Evolutionary conservation across 2,888 invertebrate species (phyloP).

Genomic region (Nycteola revayana): DNA sequence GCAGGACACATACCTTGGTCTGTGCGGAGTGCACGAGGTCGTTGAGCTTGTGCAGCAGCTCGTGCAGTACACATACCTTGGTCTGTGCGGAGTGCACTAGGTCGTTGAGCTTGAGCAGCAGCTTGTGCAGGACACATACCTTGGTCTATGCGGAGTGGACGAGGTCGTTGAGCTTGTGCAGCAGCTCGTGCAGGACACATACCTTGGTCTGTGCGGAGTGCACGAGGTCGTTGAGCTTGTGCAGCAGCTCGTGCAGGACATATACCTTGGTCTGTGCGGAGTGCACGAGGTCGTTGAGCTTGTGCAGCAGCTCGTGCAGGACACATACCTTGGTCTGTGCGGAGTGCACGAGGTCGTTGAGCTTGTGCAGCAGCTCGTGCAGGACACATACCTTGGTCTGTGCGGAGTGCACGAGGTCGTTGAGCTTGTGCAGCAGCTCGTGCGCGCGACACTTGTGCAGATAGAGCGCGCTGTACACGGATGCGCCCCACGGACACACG

Average conservation of each 20-base stretch:
- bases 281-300: constrained; percentile 84
- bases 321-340: constrained; percentile 37
- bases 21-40: constrained; percentile 69
- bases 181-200: constrained; percentile 83
- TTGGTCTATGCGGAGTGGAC: constrained; percentile 55
- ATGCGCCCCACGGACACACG: constrained; percentile 79
- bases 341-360: constrained; percentile 81
- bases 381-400: constrained; percentile 47
- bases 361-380: constrained; percentile 84
- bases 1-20: constrained; percentile 73
- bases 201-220: constrained; percentile 43
- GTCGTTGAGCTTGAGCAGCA: constrained; percentile 84
- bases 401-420: constrained; percentile 73
- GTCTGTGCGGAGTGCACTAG: constrained; percentile 65
- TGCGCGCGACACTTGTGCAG: constrained; percentile 85
- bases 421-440: constrained; percentile 86
- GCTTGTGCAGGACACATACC: constrained; percentile 82
- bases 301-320: constrained; percentile 83
- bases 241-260: constrained; percentile 82
- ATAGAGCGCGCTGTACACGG: constrained; percentile 90
- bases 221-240: constrained; percentile 84
- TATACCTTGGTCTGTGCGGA: constrained; percentile 30
- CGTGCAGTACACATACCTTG: constrained; percentile 75
- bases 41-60: constrained; percentile 83
- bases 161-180: constrained; percentile 83